These are phyloP conservation scores for Turritopsis dohrnii DNA, from an alignment of 30 jellyfish, hydroid and myxozoan species.

Conservation along the genomic window DNA sequence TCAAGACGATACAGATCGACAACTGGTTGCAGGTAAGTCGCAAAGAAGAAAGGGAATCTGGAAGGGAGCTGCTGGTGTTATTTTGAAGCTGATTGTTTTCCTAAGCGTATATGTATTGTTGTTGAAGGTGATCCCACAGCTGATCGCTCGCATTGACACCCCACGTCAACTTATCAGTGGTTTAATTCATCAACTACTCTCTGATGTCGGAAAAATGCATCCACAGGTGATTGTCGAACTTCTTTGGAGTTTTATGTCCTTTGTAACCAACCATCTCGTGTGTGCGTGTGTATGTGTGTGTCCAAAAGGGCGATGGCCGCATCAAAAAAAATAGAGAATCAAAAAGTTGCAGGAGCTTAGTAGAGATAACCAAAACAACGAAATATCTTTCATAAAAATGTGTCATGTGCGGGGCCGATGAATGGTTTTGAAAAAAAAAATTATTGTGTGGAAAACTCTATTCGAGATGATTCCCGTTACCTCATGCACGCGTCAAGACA, in stretches of 20 bases:
- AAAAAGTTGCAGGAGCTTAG: no score
- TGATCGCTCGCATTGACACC: constrained; percentile 95
- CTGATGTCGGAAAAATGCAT: constrained; percentile 95
- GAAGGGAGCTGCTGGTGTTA: not conserved
- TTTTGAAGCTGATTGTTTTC: not conserved
- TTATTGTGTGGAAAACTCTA: no score
- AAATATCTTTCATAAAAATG: no score
- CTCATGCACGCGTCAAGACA: no score
- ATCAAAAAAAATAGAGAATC: no score
- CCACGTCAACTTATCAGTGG: constrained; percentile 86
- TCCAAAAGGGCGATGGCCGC: no score
- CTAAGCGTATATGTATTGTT: not conserved
- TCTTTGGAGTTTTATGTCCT: not conserved
- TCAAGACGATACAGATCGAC: constrained; percentile 86
- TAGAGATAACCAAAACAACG: no score
- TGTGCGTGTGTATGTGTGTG: not conserved
- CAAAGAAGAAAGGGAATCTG: not conserved
- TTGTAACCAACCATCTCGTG: not conserved
- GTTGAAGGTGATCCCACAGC: constrained; percentile 94
- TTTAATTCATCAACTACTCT: constrained; percentile 75
- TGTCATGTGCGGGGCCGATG: no score
- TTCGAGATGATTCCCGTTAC: no score
- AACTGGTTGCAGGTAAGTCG: constrained; percentile 95
- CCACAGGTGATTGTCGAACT: constrained; percentile 73
- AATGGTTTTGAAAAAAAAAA: no score